Evolutionary conservation across 2,113 vertebrate species (phyloP), one percentile per base, ranked within the genome.

Genomic region (Sprattus sprattus): DNA sequence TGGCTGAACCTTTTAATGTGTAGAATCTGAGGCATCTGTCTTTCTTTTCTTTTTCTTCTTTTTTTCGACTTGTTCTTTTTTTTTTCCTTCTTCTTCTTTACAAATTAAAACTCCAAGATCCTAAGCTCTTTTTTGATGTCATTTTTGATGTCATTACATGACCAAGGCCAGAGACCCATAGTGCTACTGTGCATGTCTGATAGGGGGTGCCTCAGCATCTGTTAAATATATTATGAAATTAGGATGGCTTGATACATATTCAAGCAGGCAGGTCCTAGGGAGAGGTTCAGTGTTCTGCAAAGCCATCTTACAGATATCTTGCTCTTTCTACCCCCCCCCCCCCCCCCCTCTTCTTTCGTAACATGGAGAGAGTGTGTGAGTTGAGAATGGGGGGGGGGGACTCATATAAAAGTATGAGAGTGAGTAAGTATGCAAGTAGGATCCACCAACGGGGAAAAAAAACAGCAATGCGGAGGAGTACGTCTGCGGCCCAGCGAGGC

Each of bases 151-250:
- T 83, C 71, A 16, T 88, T 88, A 89, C 28, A n/a, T 86, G 88
- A 89, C 45, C 15, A 3, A n/a, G 47, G 71, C 45, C 20, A 64
- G 75, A 60, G 45, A 78, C 25, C 86, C 81, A 82, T 81, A 88
- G 54, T 81, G 54, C 49, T 44, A 81, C 81, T 83, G 54, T 88
- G 86, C 89, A 87, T 88, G 87, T 85, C 88, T 87, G 67, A 90
- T 84, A 88, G 52, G 83, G 39, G 82, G 83, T 50, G 57, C 46
- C 87, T 88, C 82, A 85, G 85, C 81, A 85, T 78, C 64, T 82
- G 39, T 45, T 88, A 85, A 90, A 90, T 90, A 90, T 87, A 87
- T 88, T 85, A 90, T 87, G 81, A 87, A 85, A 83, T 85, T 83
- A 84, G 83, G 82, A 67, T 60, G 45, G 87, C 28, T 81, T 57